A percentile compares a stretch with the other conserved stretches of the same genome.
These are phyloP conservation scores for Mellilla xanthometata DNA, from an alignment of 2,888 invertebrate genomes.

Conservation along the genomic window DNA sequence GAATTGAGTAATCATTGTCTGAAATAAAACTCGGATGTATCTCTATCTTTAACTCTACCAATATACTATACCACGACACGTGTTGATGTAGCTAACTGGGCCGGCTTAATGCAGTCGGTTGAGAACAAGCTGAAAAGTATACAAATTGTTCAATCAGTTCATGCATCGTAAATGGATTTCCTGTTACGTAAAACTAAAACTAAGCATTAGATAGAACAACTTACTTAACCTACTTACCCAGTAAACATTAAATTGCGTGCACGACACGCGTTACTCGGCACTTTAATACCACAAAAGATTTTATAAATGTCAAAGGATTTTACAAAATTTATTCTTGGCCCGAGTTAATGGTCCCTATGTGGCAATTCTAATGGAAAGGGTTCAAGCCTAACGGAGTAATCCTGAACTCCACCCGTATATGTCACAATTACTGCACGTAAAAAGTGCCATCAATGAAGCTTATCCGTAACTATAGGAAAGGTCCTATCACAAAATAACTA, in stretches of 20 bases:
- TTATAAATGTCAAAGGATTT: conserved; percentile 43
- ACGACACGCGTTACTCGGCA: conserved; percentile 21
- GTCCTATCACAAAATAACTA: too few relatives aligned
- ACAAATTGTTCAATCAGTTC: conserved; percentile 42
- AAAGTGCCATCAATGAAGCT: conserved; percentile 42
- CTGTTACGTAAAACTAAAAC: conserved; percentile 26
- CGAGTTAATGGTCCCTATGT: conserved; percentile 53
- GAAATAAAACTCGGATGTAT: neutral
- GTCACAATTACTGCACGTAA: conserved; percentile 53
- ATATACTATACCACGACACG: conserved; percentile 53
- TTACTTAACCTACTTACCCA: conserved; percentile 25
- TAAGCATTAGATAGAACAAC: conserved; percentile 17
- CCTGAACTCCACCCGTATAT: conserved; percentile 48
- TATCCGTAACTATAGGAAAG: too few relatives aligned
- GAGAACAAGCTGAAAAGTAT: conserved; percentile 59
- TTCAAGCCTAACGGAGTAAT: conserved; percentile 44
- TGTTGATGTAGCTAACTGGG: conserved; percentile 58
- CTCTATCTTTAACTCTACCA: conserved; percentile 32
- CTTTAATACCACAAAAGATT: conserved; percentile 32
- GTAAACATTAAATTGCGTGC: conserved; percentile 27
- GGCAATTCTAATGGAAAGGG: conserved; percentile 54
- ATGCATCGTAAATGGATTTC: conserved; percentile 22
- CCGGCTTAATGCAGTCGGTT: conserved; percentile 62
- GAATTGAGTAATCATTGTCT: conserved; percentile 7
- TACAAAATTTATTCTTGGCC: conserved; percentile 47